Evolutionary conservation across 2,113 vertebrate genomes (phyloP), one percentile per base, ranked within the genome.

Genomic region (Alectura lathami): DNA sequence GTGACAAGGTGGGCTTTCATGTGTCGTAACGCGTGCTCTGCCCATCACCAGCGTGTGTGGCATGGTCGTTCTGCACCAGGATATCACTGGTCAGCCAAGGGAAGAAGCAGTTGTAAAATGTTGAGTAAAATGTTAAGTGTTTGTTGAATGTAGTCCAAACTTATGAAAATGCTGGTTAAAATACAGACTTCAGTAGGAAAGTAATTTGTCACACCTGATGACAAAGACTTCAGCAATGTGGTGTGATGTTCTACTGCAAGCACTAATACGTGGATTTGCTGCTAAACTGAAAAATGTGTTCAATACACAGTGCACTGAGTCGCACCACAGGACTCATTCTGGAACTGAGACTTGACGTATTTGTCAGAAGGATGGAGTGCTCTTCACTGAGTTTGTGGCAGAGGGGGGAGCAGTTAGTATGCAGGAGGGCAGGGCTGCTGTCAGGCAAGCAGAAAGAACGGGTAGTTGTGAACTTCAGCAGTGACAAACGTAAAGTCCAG

Each of bases 161-260:
- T 82, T 92, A 22, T 2, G 56, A 81, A 94, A 92, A 82, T 78
- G 81, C 59, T 75, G 78, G 92, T 92, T 81, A 89, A 75, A 92
- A 81, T 70, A 9, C 60, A 78, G 5, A 75, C 60, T 73, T 89
- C 93, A 83, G 51, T 84, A 74, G 91, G 76, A 48, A 73, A 57
- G 86, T 80, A 88, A 83, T 90, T 94, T 69, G 76, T 86, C 77
- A 62, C 12, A 40, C 50, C 23, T 0, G 1, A 17, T 54, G 77
- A 53, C 36, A 91, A 45, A 72, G 80, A 62, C 86, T 81, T 83
- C 23, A 90, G 18, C 66, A 45, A 29, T 75, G 20, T 0, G 3
- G 11, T 67, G 6, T 48, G 57, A 32, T 13, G 17, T 86, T 95
- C 76, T 34, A 6, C 67, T 83, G 32, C 64, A 84, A 60, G 77